Base-by-base conservation (phyloP, 2,888 invertebrate species). In the Gibbula magus region DNA sequence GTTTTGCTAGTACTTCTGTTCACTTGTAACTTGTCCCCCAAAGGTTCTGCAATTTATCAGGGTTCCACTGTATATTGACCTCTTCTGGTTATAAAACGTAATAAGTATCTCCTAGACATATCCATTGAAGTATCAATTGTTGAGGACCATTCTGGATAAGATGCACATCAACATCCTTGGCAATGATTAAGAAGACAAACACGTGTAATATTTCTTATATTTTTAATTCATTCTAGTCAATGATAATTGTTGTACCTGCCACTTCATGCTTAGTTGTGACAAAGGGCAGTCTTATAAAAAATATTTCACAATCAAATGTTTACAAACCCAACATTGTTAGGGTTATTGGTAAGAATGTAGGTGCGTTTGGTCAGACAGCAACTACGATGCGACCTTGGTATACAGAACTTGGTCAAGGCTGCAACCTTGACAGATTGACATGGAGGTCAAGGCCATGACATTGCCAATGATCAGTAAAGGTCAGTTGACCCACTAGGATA, bases 221-320 rank as follows among this genome's bases (percentile, higher is more conserved):
- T 70, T 70, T 70, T 70, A 70, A 56, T 35, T 70, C 70, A 70
- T 70, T 70, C 70, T 70, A 70, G 70, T 70, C 70, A 70, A 70
- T 70, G 70, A 70, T 70, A 70, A 70, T 61, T 70, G 70, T 35
- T n/a, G n/a, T 70, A 35, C 70, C 70, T 70, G 39, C 70, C 70
- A 35, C 70, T 70, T 70, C n/a, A 39, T 70, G 32, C 70, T 70
- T 35, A 70, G 70, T 70, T 35, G 20, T 32, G 20, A 70, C 35
- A 70, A 70, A 70, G 70, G 70, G 70, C 70, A 70, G 70, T 35
- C 32, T 70, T 70, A 70, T 70, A 70, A 70, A 70, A 70, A 70
- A 70, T 70, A 70, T 70, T 70, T 70, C 70, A 70, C 70, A 70
- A 70, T 70, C 70, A 70, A 70, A 70, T 70, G 70, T 70, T 70